These are phyloP conservation scores for Neocrepidodera transversa DNA, from an alignment of 2,888 invertebrate genomes.

Conservation along the genomic window DNA sequence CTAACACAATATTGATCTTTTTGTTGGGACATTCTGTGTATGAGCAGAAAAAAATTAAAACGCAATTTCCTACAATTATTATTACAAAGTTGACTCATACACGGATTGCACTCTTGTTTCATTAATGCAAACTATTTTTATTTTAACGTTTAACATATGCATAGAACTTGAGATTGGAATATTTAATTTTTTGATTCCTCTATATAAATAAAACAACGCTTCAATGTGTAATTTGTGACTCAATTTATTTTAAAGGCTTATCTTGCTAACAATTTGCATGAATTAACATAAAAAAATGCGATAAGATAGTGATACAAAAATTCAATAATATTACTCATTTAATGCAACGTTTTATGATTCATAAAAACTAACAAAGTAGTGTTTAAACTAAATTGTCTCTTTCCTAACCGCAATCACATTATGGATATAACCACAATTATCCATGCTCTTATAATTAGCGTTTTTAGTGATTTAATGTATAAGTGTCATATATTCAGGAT, in stretches of 20 bases:
- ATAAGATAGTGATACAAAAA: not conserved
- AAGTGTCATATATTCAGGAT: no score
- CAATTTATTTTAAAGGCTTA: not conserved
- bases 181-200: not conserved
- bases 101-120: not conserved
- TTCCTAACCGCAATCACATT: no score
- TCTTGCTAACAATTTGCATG: not conserved
- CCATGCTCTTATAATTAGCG: no score
- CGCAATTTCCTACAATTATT: conserved; percentile 4
- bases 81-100: not conserved
- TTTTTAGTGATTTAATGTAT: no score
- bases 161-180: not conserved
- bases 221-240: not conserved
- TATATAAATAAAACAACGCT: not conserved
- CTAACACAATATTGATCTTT: no score
- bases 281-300: conserved; percentile 2
- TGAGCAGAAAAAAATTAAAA: not conserved
- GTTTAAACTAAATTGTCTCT: no score
- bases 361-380: no score
- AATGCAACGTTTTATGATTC: not conserved
- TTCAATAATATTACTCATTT: not conserved
- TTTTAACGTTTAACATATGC: not conserved
- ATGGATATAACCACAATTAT: no score
- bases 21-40: no score
- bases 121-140: conserved; percentile 2